Evolutionary conservation across 2,888 invertebrate species (phyloP).

Genomic region (Crematogaster levior): DNA sequence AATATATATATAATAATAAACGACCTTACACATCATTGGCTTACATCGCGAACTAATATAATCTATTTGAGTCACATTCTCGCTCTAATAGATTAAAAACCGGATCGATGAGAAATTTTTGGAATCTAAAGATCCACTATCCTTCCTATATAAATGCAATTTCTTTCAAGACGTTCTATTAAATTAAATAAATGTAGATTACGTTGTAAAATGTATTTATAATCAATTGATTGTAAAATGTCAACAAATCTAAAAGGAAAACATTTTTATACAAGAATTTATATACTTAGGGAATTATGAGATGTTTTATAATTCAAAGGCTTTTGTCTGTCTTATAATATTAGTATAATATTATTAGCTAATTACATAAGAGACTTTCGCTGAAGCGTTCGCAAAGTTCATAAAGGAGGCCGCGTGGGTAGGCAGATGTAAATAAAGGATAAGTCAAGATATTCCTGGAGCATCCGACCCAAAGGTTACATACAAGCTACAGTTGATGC

Average conservation of each 20-base stretch:
- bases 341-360: neutral
- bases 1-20: too few species aligned
- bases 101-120: neutral
- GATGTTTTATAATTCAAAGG: neutral
- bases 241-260: too few species aligned
- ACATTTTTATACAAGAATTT: too few species aligned
- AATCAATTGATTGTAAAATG: too few species aligned
- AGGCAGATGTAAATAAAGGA: neutral
- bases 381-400: neutral
- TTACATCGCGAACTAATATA: neutral
- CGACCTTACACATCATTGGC: neutral
- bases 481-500: neutral
- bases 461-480: neutral
- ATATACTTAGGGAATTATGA: neutral
- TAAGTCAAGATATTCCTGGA: neutral
- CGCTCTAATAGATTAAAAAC: neutral
- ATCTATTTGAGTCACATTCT: neutral
- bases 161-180: too few species aligned
- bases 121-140: neutral
- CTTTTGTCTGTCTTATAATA: neutral
- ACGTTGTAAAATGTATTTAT: too few species aligned
- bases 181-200: too few species aligned
- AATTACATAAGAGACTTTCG: slow-evolving; percentile 29
- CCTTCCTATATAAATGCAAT: too few species aligned
- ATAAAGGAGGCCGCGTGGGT: too few species aligned